Conservation (phyloP, 1,140 invertebrate species). For the Daktulosphaira vitifoliae region DNA sequence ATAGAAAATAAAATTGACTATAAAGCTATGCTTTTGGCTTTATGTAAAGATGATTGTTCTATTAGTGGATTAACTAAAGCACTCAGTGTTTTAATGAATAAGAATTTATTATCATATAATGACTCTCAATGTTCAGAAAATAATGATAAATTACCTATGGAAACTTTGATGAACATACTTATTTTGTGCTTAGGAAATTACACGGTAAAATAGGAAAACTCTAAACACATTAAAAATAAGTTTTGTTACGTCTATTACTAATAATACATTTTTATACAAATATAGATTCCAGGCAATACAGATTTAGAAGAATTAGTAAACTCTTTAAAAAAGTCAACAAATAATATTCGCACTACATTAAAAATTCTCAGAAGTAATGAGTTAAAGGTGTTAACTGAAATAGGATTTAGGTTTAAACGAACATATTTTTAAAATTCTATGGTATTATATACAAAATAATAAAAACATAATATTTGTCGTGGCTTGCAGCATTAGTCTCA, state of each 20-base stretch:
- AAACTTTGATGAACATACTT: neutral
- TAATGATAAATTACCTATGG: neutral
- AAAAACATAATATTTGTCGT: no score
- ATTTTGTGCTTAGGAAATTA: neutral
- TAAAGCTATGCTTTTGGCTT: neutral
- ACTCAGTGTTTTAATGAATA: neutral
- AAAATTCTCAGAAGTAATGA: neutral
- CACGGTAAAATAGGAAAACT: neutral
- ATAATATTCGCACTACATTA: neutral
- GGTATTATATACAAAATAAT: no score
- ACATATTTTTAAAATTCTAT: no score
- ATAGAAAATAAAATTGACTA: neutral
- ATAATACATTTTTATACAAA: neutral
- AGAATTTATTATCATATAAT: neutral
- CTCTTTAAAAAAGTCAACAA: neutral
- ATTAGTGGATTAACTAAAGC: conserved; percentile 4
- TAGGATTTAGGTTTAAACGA: conserved; percentile 15
- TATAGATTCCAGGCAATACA: neutral
- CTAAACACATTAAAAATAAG: neutral
- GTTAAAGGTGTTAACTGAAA: neutral
- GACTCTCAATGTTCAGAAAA: no score
- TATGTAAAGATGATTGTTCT: conserved; percentile 1
- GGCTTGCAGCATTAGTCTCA: no score
- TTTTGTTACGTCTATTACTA: neutral
- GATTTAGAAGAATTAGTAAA: neutral